Evolutionary conservation across 1,140 invertebrate genomes (phyloP), one percentile per base, ranked within the genome.

Genomic region (Pissodes strobi): DNA sequence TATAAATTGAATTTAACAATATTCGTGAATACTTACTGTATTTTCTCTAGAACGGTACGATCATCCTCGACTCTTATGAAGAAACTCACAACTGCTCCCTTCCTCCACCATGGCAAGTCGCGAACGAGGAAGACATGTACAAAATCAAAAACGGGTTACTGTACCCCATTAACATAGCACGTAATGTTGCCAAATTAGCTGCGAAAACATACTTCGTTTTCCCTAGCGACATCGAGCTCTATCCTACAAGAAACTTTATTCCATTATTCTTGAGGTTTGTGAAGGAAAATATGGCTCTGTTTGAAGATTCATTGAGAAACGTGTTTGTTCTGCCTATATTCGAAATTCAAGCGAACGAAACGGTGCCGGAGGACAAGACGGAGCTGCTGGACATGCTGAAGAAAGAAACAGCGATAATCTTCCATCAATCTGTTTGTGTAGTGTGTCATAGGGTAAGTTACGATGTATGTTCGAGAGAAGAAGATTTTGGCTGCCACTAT

Each of bases 131-230:
- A 1, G 60, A 68, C n/a, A 68, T 63, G 52, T 75, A 70, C 49
- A 80, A 79, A 23, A 70, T 76, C 6, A 76, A 82, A 21, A 76
- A 76, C 19, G 79, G 90, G 69, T 79, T 83, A 4, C 53, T 67
- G 71, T 92, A 91, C 79, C 90, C 90, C 0, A 88, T 92, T 60
- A 91, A 92, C 69, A 86, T 90, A 0, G 88, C 83, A 0, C 82
- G 90, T 66, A 90, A 90, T 64, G 84, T 86, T 1, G 89, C 89
- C 0, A 81, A 87, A 61, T 80, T 79, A 39, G 81, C 83, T 10
- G 83, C 87, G 1, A 75, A 72, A 22, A 88, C 88, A 6, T 78
- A 82, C 59, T 86, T 88, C 72, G 85, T 92, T 55, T 79, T 93
- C 68, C 90, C 90, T 0, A 87, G 87, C 3, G 90, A 92, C 73